Conservation (phyloP, 1,140 invertebrate species). For the Bombus haemorrhoidalis region DNA sequence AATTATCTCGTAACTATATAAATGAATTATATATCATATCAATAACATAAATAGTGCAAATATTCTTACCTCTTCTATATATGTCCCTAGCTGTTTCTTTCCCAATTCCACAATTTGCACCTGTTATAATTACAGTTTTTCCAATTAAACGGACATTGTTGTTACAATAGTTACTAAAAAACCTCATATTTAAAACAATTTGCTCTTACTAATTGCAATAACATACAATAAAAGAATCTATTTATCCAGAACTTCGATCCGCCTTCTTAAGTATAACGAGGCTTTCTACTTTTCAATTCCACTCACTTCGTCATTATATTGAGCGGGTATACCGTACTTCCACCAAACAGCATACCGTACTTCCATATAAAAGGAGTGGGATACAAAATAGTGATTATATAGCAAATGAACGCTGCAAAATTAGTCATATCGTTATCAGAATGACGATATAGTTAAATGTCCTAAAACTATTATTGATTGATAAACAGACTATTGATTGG, state of each 20-base stretch:
- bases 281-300: background rate
- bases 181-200: conserved; percentile 79
- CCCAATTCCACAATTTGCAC: conserved; percentile 96
- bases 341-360: background rate
- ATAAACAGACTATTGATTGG: too few relatives aligned
- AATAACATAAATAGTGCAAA: background rate
- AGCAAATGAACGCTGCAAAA: background rate
- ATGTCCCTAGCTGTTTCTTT: conserved; percentile 92
- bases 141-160: conserved; percentile 86
- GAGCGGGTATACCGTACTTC: background rate
- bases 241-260: background rate
- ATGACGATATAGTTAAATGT: too few relatives aligned
- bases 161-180: conserved; percentile 84
- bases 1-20: too few relatives aligned
- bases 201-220: background rate
- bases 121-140: conserved; percentile 92
- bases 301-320: background rate
- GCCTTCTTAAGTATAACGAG: background rate
- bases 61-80: conserved; percentile 86
- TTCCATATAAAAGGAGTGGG: background rate
- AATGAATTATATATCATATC: background rate
- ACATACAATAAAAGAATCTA: background rate
- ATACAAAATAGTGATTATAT: background rate
- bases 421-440: too few relatives aligned
- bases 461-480: too few relatives aligned